Base-by-base conservation (phyloP, 2,888 invertebrate species). In the Heliconius cydno region DNA sequence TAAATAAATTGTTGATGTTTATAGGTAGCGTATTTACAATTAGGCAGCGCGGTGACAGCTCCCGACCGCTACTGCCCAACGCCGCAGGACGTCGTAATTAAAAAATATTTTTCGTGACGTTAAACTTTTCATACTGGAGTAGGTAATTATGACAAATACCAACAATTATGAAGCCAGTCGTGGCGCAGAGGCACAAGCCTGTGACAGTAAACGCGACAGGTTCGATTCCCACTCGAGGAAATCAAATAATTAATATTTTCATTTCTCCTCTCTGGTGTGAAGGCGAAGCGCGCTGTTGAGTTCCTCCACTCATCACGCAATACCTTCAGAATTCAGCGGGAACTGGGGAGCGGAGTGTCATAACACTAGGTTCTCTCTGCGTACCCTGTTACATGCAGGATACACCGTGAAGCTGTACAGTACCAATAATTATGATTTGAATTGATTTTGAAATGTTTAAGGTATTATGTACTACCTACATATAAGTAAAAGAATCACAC, bases 1-100 rank as follows among this genome's bases (percentile, higher is more conserved):
- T 92, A 92, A 94, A 95, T 94, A 94, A 94, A 94, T 94, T 93
- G 92, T 89, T 90, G 89, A 88, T 88, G 92, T 89, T 91, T 91
- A 92, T 90, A 91, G 91, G 91, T 91, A 90, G 91, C 90, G 91
- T 94, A 93, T 94, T 95, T 93, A 94, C 94, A 94, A 94, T 94
- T 92, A 94, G 92, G 89, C 84, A 87, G 88, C 85, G 87, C 89
- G 92, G 92, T 91, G 95, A 94, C 94, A 94, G 95, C 92, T 92
- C 89, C 92, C 88, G 90, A 88, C 86, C 86, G 94, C 95, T 94
- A 94, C 94, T 86, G 92, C 87, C 84, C 84, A 73, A 63, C 78
- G 90, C 89, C 88, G 85, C 86, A 84, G 89, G 91, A 91, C 86
- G 87, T 89, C 87, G 87, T 92, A 86, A 94, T 94, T 93, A 92